phyloP scores from a whole-genome alignment of 2,113 vertebrate genomes.

The Neotoma lepida region DNA sequence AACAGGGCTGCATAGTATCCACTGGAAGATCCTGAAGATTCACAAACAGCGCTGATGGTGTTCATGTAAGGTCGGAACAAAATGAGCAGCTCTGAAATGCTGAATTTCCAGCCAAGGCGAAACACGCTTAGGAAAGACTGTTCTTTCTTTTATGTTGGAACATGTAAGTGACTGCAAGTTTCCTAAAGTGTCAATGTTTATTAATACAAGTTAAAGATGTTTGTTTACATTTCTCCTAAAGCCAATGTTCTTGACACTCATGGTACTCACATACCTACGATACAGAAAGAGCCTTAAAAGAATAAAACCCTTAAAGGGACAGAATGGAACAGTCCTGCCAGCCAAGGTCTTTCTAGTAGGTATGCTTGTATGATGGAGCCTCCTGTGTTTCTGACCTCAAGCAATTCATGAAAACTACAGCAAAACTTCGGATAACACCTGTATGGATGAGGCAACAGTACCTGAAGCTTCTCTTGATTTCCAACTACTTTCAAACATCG shows the following conservation, averaged over 20 bases:
- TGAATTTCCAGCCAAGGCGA: background rate
- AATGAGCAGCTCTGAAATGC: background rate
- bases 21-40: background rate
- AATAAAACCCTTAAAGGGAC: background rate
- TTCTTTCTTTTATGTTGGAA: background rate
- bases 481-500: background rate
- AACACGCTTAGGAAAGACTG: background rate
- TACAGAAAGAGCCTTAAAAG: background rate
- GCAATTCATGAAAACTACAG: background rate
- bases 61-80: slow-evolving; percentile 10
- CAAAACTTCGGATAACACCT: background rate
- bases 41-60: background rate
- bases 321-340: background rate
- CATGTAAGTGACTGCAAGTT: background rate
- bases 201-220: background rate
- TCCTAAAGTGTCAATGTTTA: background rate
- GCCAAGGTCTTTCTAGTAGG: background rate
- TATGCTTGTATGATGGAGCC: background rate
- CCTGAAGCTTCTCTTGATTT: background rate
- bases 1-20: background rate
- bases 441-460: background rate
- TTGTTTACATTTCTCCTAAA: background rate
- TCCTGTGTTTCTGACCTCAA: background rate
- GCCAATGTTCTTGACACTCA: background rate
- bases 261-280: background rate